Evolutionary conservation across 2,113 vertebrate species (phyloP).

Genomic region (Theristicus caerulescens): DNA sequence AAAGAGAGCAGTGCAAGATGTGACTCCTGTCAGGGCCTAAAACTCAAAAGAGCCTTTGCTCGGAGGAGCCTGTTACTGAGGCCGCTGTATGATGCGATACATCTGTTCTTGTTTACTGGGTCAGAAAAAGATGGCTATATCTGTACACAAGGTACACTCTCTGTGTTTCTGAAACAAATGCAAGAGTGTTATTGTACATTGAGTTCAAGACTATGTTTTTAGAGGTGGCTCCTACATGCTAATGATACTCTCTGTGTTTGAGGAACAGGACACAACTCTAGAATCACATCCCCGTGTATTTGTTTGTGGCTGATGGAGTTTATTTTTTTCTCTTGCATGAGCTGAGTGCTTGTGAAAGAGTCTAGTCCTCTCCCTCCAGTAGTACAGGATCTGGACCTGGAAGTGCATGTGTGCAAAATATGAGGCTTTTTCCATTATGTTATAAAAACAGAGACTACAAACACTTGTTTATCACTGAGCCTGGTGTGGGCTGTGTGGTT

Average conservation of each 20-base stretch:
- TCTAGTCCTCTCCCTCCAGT: background rate
- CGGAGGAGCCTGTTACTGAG: background rate
- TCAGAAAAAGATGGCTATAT: background rate
- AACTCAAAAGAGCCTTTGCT: background rate
- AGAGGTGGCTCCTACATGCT: background rate
- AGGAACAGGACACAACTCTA: background rate
- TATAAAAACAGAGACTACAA: background rate
- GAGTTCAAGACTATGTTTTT: background rate
- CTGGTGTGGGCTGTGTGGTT: background rate
- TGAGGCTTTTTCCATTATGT: background rate
- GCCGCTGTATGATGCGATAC: accelerated
- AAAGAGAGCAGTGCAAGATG: background rate
- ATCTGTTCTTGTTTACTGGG: background rate
- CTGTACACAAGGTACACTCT: too few species aligned
- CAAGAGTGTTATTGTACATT: background rate
- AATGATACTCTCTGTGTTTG: background rate
- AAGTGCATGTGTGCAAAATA: background rate
- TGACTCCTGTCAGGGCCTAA: background rate
- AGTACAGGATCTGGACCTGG: background rate
- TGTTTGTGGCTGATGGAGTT: background rate
- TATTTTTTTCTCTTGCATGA: background rate
- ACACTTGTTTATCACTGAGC: background rate
- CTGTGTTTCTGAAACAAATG: background rate
- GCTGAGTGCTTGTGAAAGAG: background rate
- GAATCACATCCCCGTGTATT: background rate